Conservation (phyloP, 2,888 invertebrate genomes). For the Incurvaria masculella region DNA sequence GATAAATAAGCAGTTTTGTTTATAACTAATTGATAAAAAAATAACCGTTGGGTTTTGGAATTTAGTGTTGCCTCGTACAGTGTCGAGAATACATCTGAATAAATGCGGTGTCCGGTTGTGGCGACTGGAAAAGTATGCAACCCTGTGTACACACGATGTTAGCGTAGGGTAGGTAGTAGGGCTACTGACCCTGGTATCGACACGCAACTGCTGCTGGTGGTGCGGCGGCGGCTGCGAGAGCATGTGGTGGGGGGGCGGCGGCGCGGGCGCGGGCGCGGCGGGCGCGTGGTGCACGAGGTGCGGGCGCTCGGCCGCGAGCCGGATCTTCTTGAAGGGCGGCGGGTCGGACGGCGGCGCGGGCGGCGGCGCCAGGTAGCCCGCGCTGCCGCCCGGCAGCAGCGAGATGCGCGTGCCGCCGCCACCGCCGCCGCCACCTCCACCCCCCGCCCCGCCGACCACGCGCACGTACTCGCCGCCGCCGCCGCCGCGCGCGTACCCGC, state of each 20-base stretch:
- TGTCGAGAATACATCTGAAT: no score
- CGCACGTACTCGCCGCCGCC: constrained; percentile 25
- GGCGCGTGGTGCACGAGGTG: constrained; percentile 33
- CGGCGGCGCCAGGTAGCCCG: constrained; percentile 47
- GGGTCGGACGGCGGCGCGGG: constrained; percentile 50
- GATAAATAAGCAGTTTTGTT: no score
- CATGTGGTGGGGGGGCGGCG: constrained; percentile 11
- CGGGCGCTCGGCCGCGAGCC: constrained; percentile 51
- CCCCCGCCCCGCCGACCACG: constrained; percentile 35
- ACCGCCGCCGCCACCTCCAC: constrained; percentile 31
- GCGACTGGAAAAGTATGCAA: constrained; percentile 62
- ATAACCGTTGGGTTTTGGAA: no score
- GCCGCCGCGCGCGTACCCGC: constrained; percentile 42
- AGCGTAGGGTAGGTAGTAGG: no score
- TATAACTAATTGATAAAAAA: no score
- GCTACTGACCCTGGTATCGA: constrained; percentile 59
- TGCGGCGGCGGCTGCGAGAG: constrained; percentile 16
- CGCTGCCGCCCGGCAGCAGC: constrained; percentile 60
- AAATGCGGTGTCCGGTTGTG: no score
- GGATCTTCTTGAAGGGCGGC: constrained; percentile 66
- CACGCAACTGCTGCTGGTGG: constrained; percentile 59
- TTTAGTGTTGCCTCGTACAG: no score
- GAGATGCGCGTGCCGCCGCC: constrained; percentile 57
- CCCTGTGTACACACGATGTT: constrained; percentile 30
- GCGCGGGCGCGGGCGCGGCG: constrained; percentile 24